Evolutionary conservation across 1,140 invertebrate genomes (phyloP).

Genomic region (Micrasema longulum): DNA sequence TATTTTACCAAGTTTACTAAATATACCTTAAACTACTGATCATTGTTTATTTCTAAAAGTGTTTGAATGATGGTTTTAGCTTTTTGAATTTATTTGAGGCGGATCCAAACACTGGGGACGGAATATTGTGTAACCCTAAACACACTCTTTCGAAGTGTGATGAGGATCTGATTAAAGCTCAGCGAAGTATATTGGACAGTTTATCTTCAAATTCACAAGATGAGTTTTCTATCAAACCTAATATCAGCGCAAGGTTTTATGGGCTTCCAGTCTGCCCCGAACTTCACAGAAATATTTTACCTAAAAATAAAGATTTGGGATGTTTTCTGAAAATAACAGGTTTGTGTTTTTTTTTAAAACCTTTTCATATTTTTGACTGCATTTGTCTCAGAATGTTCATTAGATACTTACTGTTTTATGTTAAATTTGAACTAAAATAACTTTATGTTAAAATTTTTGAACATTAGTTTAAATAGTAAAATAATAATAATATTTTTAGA

Average conservation of each 20-base stretch:
- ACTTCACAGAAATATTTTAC: constrained; percentile 71
- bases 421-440: no score
- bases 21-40: background rate
- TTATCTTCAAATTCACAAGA: constrained; percentile 58
- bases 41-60: constrained; percentile 28
- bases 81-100: constrained; percentile 66
- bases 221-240: constrained; percentile 70
- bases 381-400: no score
- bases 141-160: constrained; percentile 71
- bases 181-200: constrained; percentile 69
- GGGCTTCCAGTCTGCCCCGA: constrained; percentile 72
- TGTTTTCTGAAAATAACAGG: constrained; percentile 75
- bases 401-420: no score
- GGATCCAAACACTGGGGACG: constrained; percentile 64
- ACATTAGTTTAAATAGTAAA: no score
- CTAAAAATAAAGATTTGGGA: constrained; percentile 75
- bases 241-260: constrained; percentile 75
- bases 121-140: constrained; percentile 62
- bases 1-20: no score
- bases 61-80: constrained; percentile 54
- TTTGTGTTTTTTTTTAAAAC: no score
- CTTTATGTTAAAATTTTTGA: no score
- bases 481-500: no score
- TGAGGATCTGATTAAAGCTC: constrained; percentile 71
- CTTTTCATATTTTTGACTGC: no score